Evolutionary conservation across 2,113 vertebrate genomes (phyloP), one percentile per base, ranked within the genome.

Genomic region (Oryzias curvinotus): DNA sequence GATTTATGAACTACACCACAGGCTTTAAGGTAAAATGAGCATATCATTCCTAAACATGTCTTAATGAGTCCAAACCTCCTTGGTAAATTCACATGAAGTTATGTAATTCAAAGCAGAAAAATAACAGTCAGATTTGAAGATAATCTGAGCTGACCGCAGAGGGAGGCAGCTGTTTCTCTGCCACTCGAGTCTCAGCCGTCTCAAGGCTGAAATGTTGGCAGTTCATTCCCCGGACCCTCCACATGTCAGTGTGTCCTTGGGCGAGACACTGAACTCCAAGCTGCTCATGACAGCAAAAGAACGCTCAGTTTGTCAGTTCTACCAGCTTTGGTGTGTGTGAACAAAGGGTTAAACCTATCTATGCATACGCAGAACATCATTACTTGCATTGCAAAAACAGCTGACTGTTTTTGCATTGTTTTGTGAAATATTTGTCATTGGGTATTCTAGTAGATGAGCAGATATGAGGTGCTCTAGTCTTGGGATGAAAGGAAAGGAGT

Each of bases 1-100:
- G 97, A 57, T 96, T 94, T 75, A 93, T 98, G 84, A 99, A 99
- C 78, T 95, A 94, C 76, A 96, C 95, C 44, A 94, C 95, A 66
- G 97, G 96, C 67, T 99, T 96, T 78, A 97, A 98, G 95, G 97
- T 99, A 90, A n/a, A 53, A 70, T 16, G 0, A 52, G 18, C 18
- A 28, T 6, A 58, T n/a, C 17, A 47, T 46, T 52, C n/a, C 46
- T 13, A 47, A 23, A 23, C 0, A 51, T 18, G 46, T 13, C 54
- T 45, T 42, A 36, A 13, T 50, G 2, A 16, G 14, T 19, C 42
- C 47, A 26, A 23, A 30, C 8, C 4, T 13, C 10, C 3, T 48
- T n/a, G 16, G 12, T 8, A 18, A 48, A 19, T 18, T 8, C 6
- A 41, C 2, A 2, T 47, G 3, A 63, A 26, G 56, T 62, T 36